Evolutionary conservation across 2,113 vertebrate species (phyloP).

Genomic region (Epinephelus cyanopodus): DNA sequence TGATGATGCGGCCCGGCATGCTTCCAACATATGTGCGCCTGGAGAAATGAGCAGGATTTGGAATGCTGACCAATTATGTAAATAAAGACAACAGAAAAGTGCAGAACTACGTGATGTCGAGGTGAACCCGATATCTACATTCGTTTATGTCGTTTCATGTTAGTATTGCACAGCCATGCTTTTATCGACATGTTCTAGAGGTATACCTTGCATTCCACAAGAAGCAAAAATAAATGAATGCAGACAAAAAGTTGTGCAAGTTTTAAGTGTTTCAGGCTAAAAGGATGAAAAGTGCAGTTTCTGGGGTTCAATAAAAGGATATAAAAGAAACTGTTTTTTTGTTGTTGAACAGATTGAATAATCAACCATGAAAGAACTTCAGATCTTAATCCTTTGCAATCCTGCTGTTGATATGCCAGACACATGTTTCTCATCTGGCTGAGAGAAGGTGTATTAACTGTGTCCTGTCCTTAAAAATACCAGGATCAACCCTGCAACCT

Average conservation of each 20-base stretch:
- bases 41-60: background rate
- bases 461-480: conserved; percentile 1
- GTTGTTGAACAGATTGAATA: conserved; percentile 6
- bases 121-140: background rate
- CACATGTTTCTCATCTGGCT: conserved; percentile 44
- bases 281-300: background rate
- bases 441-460: background rate
- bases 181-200: background rate
- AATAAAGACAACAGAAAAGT: background rate
- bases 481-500: background rate
- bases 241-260: background rate
- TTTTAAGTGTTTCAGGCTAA: no score
- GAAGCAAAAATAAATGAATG: background rate
- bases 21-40: conserved; percentile 98
- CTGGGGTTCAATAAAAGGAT: background rate
- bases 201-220: background rate
- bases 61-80: background rate
- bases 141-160: no score
- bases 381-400: background rate
- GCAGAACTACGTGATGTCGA: no score
- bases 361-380: background rate
- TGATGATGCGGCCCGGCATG: conserved; percentile 98
- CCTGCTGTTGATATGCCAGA: conserved; percentile 31
- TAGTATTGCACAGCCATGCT: background rate
- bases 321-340: background rate